A percentile compares a stretch with the other conserved stretches of the same genome.
Conservation (phyloP, 2,113 vertebrate genomes). For the Rhynchopsitta pachyrhyncha region DNA sequence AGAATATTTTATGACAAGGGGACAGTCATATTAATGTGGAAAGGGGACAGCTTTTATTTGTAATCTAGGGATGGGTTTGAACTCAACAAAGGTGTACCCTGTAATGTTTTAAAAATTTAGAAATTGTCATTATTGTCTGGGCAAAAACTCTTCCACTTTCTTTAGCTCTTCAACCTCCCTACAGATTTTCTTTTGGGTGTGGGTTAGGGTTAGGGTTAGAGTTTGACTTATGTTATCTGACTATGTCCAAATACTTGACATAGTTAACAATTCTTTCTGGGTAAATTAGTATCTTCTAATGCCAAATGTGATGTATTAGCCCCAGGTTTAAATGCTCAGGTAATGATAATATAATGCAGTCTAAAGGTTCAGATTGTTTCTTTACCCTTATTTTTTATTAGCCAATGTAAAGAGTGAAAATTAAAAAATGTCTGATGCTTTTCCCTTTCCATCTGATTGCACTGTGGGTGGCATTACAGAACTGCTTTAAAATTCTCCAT, state of each 20-base stretch:
- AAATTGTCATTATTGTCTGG: not conserved
- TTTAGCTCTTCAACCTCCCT: not conserved
- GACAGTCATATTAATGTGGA: not conserved
- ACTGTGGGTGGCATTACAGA: not conserved
- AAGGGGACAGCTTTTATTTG: not conserved
- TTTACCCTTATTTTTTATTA: not conserved
- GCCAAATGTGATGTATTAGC: not conserved
- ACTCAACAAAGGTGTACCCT: not conserved
- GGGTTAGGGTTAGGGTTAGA: not conserved
- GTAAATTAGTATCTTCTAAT: not conserved
- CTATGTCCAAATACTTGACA: not conserved
- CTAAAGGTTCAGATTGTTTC: not conserved
- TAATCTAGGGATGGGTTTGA: not conserved
- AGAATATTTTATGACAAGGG: not conserved
- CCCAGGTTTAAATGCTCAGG: not conserved
- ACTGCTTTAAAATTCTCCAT: not conserved
- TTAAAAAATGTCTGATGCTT: not conserved
- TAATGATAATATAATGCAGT: not conserved
- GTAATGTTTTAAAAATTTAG: not conserved
- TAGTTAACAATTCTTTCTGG: not conserved
- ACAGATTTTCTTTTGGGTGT: not conserved
- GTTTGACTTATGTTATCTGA: not conserved
- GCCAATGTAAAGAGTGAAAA: not conserved
- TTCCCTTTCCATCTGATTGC: not conserved
- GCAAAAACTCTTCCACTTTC: not conserved